A percentile compares a stretch with the other conserved stretches of the same genome.
phyloP scores from a whole-genome alignment of 2,888 invertebrate genomes.

The Idaea aversata region DNA sequence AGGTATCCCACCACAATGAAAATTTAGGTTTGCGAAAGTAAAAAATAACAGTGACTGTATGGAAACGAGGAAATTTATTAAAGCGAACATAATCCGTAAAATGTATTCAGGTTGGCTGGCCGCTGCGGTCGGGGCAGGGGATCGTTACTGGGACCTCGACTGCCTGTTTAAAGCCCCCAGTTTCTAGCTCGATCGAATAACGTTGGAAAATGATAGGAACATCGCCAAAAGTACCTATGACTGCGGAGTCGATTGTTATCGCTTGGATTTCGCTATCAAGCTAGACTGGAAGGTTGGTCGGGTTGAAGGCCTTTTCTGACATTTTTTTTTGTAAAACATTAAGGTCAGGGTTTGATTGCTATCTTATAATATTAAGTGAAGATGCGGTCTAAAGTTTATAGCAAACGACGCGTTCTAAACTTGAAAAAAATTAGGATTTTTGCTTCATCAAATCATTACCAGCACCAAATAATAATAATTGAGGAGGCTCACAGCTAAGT shows the following conservation, averaged over 20 bases:
- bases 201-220: not conserved
- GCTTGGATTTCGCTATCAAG: not conserved
- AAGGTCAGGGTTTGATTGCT: not conserved
- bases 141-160: constrained; percentile 17
- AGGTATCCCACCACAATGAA: constrained; percentile 20
- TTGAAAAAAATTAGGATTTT: too few species aligned
- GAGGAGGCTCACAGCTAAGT: too few species aligned
- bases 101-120: constrained; percentile 19
- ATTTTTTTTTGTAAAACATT: not conserved
- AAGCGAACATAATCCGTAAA: constrained; percentile 37
- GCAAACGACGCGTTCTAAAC: too few species aligned
- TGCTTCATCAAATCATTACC: too few species aligned
- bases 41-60: constrained; percentile 29
- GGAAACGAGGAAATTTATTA: constrained; percentile 39
- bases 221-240: not conserved
- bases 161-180: not conserved
- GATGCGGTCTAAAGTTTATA: not conserved
- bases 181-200: not conserved
- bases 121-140: constrained; percentile 16
- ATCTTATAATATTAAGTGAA: not conserved
- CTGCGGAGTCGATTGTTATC: not conserved
- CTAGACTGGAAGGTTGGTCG: not conserved
- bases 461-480: too few species aligned
- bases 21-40: constrained; percentile 23
- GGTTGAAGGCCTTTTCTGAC: not conserved